Conservation (phyloP, 2,888 invertebrate species). For the Lapara coniferarum region DNA sequence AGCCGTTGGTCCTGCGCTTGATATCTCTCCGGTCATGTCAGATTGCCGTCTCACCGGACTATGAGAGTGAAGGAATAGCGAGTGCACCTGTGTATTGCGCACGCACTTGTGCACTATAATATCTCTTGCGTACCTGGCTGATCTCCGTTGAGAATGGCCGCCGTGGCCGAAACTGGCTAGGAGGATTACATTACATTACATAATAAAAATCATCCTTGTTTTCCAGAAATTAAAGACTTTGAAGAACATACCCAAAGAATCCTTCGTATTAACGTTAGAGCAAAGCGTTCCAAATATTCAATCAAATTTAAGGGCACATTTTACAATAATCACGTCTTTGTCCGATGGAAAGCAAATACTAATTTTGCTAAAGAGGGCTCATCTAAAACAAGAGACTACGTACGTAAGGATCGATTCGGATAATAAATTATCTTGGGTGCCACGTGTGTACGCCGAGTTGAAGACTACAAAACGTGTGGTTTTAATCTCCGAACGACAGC, state of each 20-base stretch:
- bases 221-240: conserved; percentile 54
- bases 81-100: no score
- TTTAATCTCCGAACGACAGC: conserved; percentile 55
- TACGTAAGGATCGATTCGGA: conserved; percentile 53
- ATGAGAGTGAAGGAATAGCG: no score
- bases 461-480: conserved; percentile 50
- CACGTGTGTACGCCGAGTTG: conserved; percentile 49
- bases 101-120: no score
- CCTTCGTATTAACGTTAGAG: conserved; percentile 54
- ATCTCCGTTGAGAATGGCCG: no score
- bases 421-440: conserved; percentile 55
- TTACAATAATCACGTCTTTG: conserved; percentile 51
- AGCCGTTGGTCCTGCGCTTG: no score
- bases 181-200: no score
- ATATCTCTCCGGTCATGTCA: no score
- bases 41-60: no score
- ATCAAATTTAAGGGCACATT: conserved; percentile 44
- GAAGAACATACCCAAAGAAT: conserved; percentile 41
- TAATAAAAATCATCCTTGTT: conserved; percentile 25
- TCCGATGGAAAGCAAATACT: conserved; percentile 49
- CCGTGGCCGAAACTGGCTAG: no score
- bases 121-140: no score
- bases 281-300: conserved; percentile 43
- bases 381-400: conserved; percentile 44
- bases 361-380: conserved; percentile 50